Percentiles rank a stretch among this genome's conserved stretches.
These are phyloP conservation scores for Bos indicus DNA, from an alignment of 2,113 vertebrate genomes.

Conservation along the genomic window DNA sequence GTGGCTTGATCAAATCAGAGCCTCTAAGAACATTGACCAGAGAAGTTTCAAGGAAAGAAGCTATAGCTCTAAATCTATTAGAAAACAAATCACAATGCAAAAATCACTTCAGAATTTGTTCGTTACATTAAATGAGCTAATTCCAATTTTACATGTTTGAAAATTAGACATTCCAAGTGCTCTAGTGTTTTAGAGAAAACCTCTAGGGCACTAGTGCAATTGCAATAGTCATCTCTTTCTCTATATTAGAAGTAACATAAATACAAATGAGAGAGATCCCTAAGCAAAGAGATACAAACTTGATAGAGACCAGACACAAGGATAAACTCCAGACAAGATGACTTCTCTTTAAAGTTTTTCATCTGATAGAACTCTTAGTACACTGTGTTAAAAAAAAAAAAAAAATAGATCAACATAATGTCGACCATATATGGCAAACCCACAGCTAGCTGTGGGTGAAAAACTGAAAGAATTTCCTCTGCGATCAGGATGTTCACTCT, in stretches of 20 bases:
- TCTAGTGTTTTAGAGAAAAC: neutral
- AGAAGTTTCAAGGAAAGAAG: neutral
- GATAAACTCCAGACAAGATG: neutral
- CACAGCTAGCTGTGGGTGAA: neutral
- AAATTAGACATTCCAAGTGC: neutral
- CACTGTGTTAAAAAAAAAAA: neutral
- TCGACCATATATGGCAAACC: neutral
- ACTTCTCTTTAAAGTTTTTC: neutral
- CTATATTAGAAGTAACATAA: neutral
- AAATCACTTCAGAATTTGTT: neutral
- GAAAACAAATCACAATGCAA: neutral
- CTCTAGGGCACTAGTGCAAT: neutral
- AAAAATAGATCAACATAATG: neutral
- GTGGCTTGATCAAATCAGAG: neutral
- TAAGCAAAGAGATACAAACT: neutral
- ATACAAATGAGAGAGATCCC: neutral
- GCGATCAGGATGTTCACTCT: neutral
- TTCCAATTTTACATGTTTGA: neutral
- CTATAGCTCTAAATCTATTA: neutral
- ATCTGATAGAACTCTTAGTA: neutral
- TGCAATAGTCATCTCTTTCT: neutral
- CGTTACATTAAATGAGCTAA: neutral
- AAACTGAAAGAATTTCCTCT: neutral
- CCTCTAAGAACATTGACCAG: neutral
- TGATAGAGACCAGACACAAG: neutral